These are phyloP conservation scores for Tipula helvola DNA, from an alignment of 2,888 invertebrate species.

Conservation along the genomic window DNA sequence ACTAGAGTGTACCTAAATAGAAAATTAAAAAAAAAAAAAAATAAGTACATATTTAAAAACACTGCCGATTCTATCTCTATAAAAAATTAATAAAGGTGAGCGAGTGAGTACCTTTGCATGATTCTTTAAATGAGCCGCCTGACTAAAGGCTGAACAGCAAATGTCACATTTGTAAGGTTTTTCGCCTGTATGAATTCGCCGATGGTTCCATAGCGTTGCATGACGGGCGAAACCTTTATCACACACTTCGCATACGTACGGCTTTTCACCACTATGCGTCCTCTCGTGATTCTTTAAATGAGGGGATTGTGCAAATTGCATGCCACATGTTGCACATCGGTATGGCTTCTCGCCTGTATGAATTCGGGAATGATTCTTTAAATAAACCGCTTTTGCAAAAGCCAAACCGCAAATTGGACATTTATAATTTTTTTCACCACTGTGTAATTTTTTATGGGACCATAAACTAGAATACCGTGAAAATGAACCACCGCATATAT, in stretches of 20 bases:
- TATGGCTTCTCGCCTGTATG: constrained; percentile 79
- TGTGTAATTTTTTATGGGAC: constrained; percentile 80
- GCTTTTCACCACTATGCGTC: constrained; percentile 77
- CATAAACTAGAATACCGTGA: constrained; percentile 77
- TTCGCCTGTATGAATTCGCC: constrained; percentile 70
- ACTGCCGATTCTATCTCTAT: not conserved
- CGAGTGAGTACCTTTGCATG: constrained; percentile 52
- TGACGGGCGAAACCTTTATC: constrained; percentile 82
- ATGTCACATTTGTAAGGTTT: constrained; percentile 58
- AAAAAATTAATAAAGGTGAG: not conserved
- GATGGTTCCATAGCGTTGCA: constrained; percentile 79
- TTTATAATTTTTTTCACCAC: constrained; percentile 72
- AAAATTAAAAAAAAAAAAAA: not conserved
- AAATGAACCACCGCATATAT: constrained; percentile 73
- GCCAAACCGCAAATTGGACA: constrained; percentile 78
- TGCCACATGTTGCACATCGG: constrained; percentile 76
- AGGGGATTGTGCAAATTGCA: constrained; percentile 83
- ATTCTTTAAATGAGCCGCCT: constrained; percentile 78
- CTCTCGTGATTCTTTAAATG: constrained; percentile 81
- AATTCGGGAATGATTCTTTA: constrained; percentile 78
- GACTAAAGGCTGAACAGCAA: constrained; percentile 82
- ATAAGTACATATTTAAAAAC: not conserved
- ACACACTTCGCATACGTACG: constrained; percentile 79
- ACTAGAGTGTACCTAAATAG: constrained; percentile 50
- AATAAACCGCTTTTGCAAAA: constrained; percentile 81